These are phyloP conservation scores for Seison nebaliae DNA, from an alignment of 1,140 invertebrate genomes.

Conservation along the genomic window DNA sequence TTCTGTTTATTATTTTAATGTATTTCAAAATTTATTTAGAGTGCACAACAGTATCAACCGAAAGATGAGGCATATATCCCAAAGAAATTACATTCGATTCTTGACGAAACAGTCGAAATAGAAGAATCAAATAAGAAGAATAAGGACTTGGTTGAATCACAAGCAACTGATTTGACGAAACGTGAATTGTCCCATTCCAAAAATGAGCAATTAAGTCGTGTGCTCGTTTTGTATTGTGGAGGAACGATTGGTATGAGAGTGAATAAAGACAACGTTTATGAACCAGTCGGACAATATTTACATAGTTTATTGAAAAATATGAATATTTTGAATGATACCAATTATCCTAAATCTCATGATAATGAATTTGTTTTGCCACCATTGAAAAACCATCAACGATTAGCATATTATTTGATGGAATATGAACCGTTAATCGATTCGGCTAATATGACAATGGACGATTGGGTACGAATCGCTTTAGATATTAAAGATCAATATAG, in stretches of 20 bases:
- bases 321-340: background rate
- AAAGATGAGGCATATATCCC: no score
- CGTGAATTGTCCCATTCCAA: no score
- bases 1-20: no score
- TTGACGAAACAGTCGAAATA: no score
- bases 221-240: slow-evolving; percentile 36
- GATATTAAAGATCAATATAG: slow-evolving; percentile 45
- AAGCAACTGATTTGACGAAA: no score
- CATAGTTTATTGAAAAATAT: background rate
- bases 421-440: slow-evolving; percentile 66
- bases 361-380: slow-evolving; percentile 16
- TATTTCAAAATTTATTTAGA: no score
- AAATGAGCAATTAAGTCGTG: no score
- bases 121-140: no score
- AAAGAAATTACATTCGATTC: no score
- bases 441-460: slow-evolving; percentile 63
- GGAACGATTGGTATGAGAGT: slow-evolving; percentile 62
- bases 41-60: no score
- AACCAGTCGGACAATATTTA: slow-evolving; percentile 8
- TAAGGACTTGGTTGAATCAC: no score
- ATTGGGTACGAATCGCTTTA: slow-evolving; percentile 61
- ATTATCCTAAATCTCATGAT: background rate
- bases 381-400: slow-evolving; percentile 21
- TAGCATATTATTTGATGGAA: slow-evolving; percentile 54
- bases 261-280: slow-evolving; percentile 36